Evolutionary conservation across 2,888 invertebrate genomes (phyloP), one percentile per base, ranked within the genome.

Genomic region (Cataglyphis livida): DNA sequence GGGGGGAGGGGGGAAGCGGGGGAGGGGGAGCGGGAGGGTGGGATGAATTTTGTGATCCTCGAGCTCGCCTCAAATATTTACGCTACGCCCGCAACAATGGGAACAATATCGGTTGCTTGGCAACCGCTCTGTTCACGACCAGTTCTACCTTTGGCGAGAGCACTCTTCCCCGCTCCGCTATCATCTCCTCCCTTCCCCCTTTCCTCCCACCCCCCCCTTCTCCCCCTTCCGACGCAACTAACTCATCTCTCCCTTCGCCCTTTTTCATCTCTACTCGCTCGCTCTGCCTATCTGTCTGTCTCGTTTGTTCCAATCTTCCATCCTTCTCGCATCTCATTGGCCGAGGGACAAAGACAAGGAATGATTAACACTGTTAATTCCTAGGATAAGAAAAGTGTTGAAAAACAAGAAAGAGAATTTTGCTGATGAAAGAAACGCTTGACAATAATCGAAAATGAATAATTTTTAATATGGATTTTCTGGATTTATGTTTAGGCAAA

Each of bases 61-160:
- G 28, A 70, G 78, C 51, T 70, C 59, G 68, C 61, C 71, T 90
- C 83, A 87, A 86, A 88, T 85, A 90, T 90, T 90, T 89, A 89
- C 85, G 84, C 59, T 82, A 57, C 76, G 44, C 71, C 74, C 85
- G 81, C 85, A 86, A 88, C 85, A 90, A 87, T 89, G 89, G 74
- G 76, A 86, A 89, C 85, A 87, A 87, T 90, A 91, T 90, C 87
- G 81, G 87, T 89, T 90, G 85, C 90, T 61, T 84, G 66, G 88
- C 87, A 88, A 89, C 91, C 70, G 84, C 78, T 88, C 90, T 68
- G 84, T 83, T 84, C 84, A 87, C 82, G 57, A 73, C 54, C 73
- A 68, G 70, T 84, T 85, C 81, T 82, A 82, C 74, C 76, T 84
- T 79, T 61, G 41, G 18, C 84, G 28, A 28, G 21, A 35, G 18